Evolutionary conservation across 1,140 invertebrate species (phyloP).

Genomic region (Hylyphantes graminicola): DNA sequence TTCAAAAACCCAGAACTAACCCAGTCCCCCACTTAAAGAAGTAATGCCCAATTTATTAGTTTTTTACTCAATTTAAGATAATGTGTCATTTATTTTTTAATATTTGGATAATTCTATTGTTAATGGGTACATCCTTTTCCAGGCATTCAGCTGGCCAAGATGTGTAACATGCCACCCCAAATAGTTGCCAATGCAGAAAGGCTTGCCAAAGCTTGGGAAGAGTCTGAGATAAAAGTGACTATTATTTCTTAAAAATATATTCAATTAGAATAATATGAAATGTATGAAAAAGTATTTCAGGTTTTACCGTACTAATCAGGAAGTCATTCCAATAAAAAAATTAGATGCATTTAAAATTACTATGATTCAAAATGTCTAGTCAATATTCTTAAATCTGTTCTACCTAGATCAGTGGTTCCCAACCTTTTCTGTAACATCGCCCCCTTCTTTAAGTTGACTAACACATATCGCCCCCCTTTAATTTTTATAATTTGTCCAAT

Average conservation of each 20-base stretch:
- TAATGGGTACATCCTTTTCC: not conserved
- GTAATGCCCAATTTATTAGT: not conserved
- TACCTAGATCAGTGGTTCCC: too few relatives aligned
- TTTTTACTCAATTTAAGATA: too few relatives aligned
- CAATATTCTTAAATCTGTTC: too few relatives aligned
- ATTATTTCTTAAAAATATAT: not conserved
- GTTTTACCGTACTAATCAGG: too few relatives aligned
- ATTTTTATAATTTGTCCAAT: too few relatives aligned
- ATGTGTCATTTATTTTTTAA: not conserved
- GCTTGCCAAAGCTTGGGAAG: not conserved
- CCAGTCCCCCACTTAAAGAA: not conserved
- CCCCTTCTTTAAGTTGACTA: too few relatives aligned
- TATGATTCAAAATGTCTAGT: too few relatives aligned
- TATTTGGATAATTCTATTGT: not conserved
- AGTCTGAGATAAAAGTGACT: slow-evolving; percentile 8
- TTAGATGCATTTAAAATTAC: too few relatives aligned
- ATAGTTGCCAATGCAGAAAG: slow-evolving; percentile 43
- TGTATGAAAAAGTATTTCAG: not conserved
- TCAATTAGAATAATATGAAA: not conserved
- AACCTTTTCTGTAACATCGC: too few relatives aligned
- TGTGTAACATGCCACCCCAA: slow-evolving; percentile 28
- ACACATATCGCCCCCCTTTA: too few relatives aligned
- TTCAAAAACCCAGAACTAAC: not conserved
- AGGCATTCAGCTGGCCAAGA: slow-evolving; percentile 59
- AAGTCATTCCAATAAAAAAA: too few relatives aligned